Evolutionary conservation across 2,888 invertebrate species (phyloP).

Genomic region (Sycophila texana): DNA sequence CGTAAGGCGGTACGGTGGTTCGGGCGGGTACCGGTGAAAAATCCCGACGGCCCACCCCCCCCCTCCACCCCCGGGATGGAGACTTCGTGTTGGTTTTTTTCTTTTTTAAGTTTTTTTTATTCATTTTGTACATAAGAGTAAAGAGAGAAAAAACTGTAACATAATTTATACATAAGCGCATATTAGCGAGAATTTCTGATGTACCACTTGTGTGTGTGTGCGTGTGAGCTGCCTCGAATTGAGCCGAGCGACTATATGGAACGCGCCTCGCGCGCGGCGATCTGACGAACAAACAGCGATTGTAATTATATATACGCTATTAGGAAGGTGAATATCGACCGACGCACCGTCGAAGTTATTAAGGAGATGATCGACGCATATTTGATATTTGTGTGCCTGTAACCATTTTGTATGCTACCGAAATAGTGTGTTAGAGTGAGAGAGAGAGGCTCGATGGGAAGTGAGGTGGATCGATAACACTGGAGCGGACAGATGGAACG

Average conservation of each 20-base stretch:
- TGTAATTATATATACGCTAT: conserved; percentile 42
- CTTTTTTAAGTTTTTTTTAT: background rate
- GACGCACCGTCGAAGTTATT: conserved; percentile 54
- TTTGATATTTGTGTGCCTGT: conserved; percentile 76
- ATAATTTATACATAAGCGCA: conserved; percentile 65
- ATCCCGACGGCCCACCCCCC: background rate
- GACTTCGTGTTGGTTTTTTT: conserved; percentile 57
- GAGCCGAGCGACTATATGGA: background rate
- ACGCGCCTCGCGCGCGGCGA: background rate
- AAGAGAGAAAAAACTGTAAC: conserved; percentile 66
- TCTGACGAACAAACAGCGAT: conserved; percentile 4
- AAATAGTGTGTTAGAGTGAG: conserved; percentile 57
- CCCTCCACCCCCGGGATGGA: conserved; percentile 60
- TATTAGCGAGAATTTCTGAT: conserved; percentile 47
- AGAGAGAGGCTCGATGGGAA: conserved; percentile 58
- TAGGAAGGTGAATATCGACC: conserved; percentile 60
- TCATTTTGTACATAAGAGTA: conserved; percentile 42
- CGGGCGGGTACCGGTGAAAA: conserved; percentile 27
- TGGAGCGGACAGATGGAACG: background rate
- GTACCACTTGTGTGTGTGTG: conserved; percentile 6
- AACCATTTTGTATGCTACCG: conserved; percentile 74
- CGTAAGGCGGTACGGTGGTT: conserved; percentile 10
- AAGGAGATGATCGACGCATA: conserved; percentile 67
- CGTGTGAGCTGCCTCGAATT: conserved; percentile 34
- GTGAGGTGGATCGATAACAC: too few species aligned